A percentile compares a stretch with the other conserved stretches of the same genome.
These are phyloP conservation scores for Nerophis ophidion DNA, from an alignment of 2,113 vertebrate genomes.

Conservation along the genomic window DNA sequence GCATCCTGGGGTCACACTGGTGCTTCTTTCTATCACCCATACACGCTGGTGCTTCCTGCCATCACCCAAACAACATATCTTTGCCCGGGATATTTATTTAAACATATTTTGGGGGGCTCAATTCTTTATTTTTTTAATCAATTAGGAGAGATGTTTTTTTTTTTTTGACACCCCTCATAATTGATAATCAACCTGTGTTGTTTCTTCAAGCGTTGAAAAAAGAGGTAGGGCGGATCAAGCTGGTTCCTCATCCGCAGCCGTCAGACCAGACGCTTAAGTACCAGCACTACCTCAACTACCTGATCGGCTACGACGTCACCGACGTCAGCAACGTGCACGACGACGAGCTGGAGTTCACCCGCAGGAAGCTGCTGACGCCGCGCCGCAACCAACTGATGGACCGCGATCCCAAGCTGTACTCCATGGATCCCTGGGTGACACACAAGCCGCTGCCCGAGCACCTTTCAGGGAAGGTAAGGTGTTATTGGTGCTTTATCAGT, in stretches of 20 bases:
- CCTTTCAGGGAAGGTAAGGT: slow-evolving; percentile 73
- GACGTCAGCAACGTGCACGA: slow-evolving; percentile 96
- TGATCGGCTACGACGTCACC: slow-evolving; percentile 94
- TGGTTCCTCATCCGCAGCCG: slow-evolving; percentile 76
- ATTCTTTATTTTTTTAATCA: no score
- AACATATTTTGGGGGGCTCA: no score
- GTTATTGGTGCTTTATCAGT: background rate
- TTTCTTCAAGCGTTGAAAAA: slow-evolving; percentile 70
- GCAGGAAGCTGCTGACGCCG: slow-evolving; percentile 87
- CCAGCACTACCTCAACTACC: slow-evolving; percentile 83
- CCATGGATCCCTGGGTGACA: slow-evolving; percentile 93
- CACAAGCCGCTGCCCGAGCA: slow-evolving; percentile 84
- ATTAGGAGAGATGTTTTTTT: no score
- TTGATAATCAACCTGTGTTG: background rate
- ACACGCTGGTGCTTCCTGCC: no score
- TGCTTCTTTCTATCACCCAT: no score
- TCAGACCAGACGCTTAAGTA: slow-evolving; percentile 80
- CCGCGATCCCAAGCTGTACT: slow-evolving; percentile 85
- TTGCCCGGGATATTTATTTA: no score
- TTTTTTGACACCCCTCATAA: no score
- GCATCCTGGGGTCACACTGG: no score
- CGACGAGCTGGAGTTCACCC: slow-evolving; percentile 93
- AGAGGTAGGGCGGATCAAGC: slow-evolving; percentile 85
- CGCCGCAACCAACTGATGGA: slow-evolving; percentile 82
- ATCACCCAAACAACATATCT: no score